Evolutionary conservation across 2,888 invertebrate species (phyloP), one percentile per base, ranked within the genome.

Genomic region (Phortica magna): DNA sequence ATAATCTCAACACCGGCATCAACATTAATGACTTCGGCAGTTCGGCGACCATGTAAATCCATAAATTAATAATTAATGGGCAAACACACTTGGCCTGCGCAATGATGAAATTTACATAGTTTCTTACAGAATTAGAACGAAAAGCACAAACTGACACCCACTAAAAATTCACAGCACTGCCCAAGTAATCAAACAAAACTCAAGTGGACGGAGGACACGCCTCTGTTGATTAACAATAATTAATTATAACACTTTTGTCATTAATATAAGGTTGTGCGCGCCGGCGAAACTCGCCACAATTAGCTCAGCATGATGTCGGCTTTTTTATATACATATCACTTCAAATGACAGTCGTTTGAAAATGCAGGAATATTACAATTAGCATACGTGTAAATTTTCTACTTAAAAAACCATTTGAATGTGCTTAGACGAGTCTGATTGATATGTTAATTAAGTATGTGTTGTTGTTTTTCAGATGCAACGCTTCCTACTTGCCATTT

Each of bases 61-160:
- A 79, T 83, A 81, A 84, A 81, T 79, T 74, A 76, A 76, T 73
- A 76, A 61, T 53, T 74, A 79, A 80, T 79, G 74, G 41, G 17
- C 39, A 39, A 65, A 31, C 39, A 14, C 10, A 22, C 61, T 9
- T 19, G 61, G 61, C 1, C 41, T 39, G 41, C 57, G 72, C 77
- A 79, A 87, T 85, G 85, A 85, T 85, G 85, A 83, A 85, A 85
- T 85, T 76, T 55, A 10, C 10, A 7, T 22, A 19, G 14, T 14
- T 71, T 71, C 55, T 71, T 71, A 71, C 70, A 55, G 6, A 39
- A 14, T 39, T 22, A 22, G 14, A 57, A 42, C 43, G 41, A 67
- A 12, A 65, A 68, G 17, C 42, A 43, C 6, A 9, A 17, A 19
- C 7, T n/a, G 19, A 68, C 68, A 43, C 68, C 68, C 68, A 68